A percentile compares a stretch with the other conserved stretches of the same genome.
Conservation (phyloP, 2,797 vertebrate genomes). For the Sphenodon punctatus region DNA sequence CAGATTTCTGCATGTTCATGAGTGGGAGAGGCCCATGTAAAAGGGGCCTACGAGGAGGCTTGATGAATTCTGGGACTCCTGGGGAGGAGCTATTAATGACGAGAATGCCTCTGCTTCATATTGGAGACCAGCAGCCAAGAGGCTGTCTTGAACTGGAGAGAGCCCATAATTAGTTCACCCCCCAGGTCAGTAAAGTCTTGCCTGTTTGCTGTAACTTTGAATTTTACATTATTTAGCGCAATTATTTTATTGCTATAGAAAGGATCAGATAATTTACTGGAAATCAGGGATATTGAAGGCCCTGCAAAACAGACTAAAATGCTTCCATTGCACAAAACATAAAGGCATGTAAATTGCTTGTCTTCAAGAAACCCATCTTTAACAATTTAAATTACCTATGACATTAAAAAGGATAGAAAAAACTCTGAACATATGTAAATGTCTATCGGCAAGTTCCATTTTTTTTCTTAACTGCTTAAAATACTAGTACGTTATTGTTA, state of each 20-base stretch:
- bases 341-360: neutral
- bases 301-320: neutral
- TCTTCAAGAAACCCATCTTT: neutral
- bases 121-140: neutral
- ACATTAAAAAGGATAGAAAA: neutral
- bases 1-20: too few species aligned
- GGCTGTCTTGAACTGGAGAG: too few species aligned
- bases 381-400: neutral
- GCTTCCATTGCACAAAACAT: neutral
- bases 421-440: neutral
- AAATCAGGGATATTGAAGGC: neutral
- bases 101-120: neutral
- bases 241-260: neutral
- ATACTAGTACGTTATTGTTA: neutral
- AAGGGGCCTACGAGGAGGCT: too few species aligned
- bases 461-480: neutral
- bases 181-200: neutral
- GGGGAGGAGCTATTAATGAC: neutral
- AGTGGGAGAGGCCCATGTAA: too few species aligned
- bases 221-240: neutral
- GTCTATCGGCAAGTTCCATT: neutral
- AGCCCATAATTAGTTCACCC: neutral
- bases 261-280: neutral
- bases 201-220: neutral
- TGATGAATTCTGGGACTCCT: accelerated